phyloP scores from a whole-genome alignment of 2,888 invertebrate species.

The Lasioglossum oenotherae region DNA sequence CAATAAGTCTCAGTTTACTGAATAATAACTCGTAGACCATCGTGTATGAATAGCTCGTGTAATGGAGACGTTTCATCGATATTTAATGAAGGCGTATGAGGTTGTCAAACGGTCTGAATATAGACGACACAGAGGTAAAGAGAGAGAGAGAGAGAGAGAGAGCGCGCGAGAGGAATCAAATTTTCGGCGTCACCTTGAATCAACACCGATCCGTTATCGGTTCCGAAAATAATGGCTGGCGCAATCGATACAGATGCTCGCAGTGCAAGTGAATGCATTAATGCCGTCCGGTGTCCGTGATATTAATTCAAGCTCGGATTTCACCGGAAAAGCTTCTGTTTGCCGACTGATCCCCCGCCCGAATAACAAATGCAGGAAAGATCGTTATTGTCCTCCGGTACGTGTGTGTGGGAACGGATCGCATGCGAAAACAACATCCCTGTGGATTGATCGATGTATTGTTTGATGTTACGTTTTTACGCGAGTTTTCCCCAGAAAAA shows the following conservation, averaged over 20 bases:
- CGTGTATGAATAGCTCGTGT: not conserved
- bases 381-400: constrained; percentile 24
- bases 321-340: constrained; percentile 30
- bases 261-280: constrained; percentile 31
- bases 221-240: constrained; percentile 20
- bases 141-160: not conserved
- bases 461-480: constrained; percentile 2
- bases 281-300: constrained; percentile 17
- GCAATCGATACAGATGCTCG: constrained; percentile 17
- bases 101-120: not conserved
- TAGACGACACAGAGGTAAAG: not conserved
- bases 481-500: not conserved
- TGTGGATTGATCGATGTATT: constrained; percentile 2
- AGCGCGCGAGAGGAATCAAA: not conserved
- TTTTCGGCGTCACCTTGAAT: not conserved
- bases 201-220: constrained; percentile 1
- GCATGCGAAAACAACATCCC: constrained; percentile 15
- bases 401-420: not conserved
- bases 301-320: constrained; percentile 40
- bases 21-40: not conserved
- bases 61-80: not conserved
- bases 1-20: not conserved
- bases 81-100: not conserved
- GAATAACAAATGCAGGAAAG: constrained; percentile 46
- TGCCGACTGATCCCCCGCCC: constrained; percentile 8